A percentile compares a stretch with the other conserved stretches of the same genome.
Evolutionary conservation across 2,888 invertebrate genomes (phyloP).

Genomic region (Aphidius colemani): DNA sequence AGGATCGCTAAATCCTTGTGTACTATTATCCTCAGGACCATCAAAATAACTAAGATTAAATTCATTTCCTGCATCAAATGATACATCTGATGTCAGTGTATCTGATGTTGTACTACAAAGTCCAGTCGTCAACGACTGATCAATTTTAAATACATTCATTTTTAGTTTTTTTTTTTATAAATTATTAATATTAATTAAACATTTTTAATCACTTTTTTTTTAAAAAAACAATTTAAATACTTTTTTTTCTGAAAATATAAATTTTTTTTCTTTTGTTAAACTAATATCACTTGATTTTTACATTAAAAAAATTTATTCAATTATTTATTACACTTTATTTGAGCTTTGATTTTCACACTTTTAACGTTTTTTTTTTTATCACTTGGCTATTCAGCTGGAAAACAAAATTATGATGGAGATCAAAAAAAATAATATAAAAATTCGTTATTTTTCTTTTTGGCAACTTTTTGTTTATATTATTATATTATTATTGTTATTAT

Average conservation of each 20-base stretch:
- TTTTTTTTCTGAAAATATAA: neutral
- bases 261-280: neutral
- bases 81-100: constrained; percentile 68
- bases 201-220: neutral
- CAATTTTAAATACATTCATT: constrained; percentile 77
- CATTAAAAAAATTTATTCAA: too few relatives aligned
- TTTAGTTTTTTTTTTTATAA: constrained; percentile 34
- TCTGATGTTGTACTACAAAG: constrained; percentile 67
- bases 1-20: constrained; percentile 71
- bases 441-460: neutral
- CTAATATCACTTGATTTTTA: neutral
- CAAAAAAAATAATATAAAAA: too few relatives aligned
- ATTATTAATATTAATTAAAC: constrained; percentile 7
- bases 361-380: too few relatives aligned
- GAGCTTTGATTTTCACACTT: too few relatives aligned
- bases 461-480: constrained; percentile 5
- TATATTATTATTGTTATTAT: constrained; percentile 12
- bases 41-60: constrained; percentile 84
- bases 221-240: neutral
- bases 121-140: constrained; percentile 69
- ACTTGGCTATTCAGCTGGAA: too few relatives aligned
- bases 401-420: too few relatives aligned
- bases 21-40: constrained; percentile 69
- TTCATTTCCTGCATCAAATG: constrained; percentile 76
- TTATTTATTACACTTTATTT: too few relatives aligned